A percentile compares a stretch with the other conserved stretches of the same genome.
Evolutionary conservation across 1,140 invertebrate genomes (phyloP).

Genomic region (Orchestia grillus): DNA sequence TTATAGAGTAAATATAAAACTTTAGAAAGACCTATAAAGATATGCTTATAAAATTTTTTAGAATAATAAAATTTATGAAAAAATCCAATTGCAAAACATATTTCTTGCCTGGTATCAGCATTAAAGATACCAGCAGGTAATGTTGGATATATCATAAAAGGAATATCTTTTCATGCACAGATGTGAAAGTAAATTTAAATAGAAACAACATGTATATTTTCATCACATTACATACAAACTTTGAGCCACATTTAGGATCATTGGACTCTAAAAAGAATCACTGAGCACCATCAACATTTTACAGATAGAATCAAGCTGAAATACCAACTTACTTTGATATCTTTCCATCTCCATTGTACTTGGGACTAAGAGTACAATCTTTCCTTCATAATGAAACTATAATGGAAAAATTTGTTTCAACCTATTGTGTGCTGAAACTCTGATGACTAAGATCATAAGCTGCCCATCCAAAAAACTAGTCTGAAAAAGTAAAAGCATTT

Average conservation of each 20-base stretch:
- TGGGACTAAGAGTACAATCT: not conserved
- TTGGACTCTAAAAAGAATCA: no score
- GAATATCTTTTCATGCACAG: not conserved
- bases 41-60: no score
- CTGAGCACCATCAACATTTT: not conserved
- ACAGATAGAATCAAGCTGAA: not conserved
- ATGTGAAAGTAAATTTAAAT: not conserved
- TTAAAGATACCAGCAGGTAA: no score
- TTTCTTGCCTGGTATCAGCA: no score
- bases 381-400: not conserved
- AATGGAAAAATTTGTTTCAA: not conserved
- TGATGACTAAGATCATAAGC: not conserved
- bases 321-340: slow-evolving; percentile 7
- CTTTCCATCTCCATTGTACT: slow-evolving; percentile 10
- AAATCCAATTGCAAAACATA: no score
- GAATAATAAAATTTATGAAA: no score
- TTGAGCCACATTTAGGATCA: no score
- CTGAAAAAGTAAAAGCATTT: not conserved
- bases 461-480: not conserved
- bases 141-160: not conserved
- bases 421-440: not conserved
- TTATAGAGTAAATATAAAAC: no score
- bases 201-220: not conserved
- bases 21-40: no score
- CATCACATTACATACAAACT: not conserved